These are phyloP conservation scores for Micromussa lordhowensis DNA, from an alignment of 92 coral and sea anemone species.

Conservation along the genomic window DNA sequence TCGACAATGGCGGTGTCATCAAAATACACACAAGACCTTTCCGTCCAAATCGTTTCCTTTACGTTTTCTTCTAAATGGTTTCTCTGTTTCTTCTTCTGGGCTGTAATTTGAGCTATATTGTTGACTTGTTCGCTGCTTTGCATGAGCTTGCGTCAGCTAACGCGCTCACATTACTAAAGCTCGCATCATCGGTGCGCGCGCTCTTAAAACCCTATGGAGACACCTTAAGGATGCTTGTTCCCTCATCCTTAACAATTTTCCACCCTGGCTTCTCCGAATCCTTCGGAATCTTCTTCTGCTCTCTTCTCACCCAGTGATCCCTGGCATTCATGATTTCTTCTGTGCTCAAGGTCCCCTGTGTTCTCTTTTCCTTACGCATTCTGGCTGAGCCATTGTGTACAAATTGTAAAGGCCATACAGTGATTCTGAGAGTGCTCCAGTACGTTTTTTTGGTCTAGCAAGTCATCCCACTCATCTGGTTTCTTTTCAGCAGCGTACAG, in stretches of 20 bases:
- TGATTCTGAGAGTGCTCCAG: slow-evolving; percentile 19
- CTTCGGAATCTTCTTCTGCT: background rate
- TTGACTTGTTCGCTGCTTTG: too few relatives aligned
- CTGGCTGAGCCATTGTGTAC: slow-evolving; percentile 13
- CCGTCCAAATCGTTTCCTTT: too few relatives aligned
- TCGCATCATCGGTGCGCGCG: too few relatives aligned
- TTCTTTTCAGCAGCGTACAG: background rate
- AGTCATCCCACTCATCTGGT: slow-evolving; percentile 19
- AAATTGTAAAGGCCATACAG: slow-evolving; percentile 22
- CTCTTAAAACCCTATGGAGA: too few relatives aligned
- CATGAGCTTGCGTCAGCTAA: too few relatives aligned
- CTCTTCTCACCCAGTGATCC: background rate
- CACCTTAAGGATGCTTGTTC: background rate
- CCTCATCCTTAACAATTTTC: background rate
- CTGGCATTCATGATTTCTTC: background rate
- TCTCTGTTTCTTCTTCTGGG: too few relatives aligned
- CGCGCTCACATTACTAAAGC: too few relatives aligned
- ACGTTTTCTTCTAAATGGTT: too few relatives aligned
- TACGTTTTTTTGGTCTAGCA: background rate
- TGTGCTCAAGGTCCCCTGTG: background rate
- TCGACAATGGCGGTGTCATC: too few relatives aligned
- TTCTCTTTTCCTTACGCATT: background rate
- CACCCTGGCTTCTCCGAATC: background rate
- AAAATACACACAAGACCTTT: too few relatives aligned
- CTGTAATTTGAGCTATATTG: too few relatives aligned